Percentiles rank a stretch among this genome's conserved stretches.
Conservation (phyloP, 2,113 vertebrate species). For the Chaetops frenatus region DNA sequence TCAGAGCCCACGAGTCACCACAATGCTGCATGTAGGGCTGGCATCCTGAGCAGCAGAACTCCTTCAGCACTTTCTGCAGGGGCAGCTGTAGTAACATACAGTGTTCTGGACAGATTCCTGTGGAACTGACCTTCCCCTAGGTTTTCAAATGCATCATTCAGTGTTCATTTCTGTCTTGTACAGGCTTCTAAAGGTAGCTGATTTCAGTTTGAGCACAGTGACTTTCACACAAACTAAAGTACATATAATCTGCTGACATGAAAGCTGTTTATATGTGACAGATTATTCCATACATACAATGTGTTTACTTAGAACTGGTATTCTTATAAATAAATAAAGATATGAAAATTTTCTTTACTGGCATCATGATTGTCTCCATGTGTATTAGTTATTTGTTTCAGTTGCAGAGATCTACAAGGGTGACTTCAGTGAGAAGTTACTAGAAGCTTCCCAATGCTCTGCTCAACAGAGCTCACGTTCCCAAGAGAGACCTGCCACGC, state of each 20-base stretch:
- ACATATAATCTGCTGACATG: not conserved
- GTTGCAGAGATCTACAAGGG: not conserved
- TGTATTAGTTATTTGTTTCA: not conserved
- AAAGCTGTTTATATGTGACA: not conserved
- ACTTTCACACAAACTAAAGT: not conserved
- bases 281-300: not conserved
- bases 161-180: not conserved
- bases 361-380: not conserved
- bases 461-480: not conserved
- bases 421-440: not conserved
- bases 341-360: not conserved
- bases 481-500: no score
- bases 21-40: rapidly evolving
- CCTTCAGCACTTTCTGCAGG: not conserved
- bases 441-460: not conserved
- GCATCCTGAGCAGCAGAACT: not conserved
- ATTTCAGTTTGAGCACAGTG: not conserved
- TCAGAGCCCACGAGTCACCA: not conserved
- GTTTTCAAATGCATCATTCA: not conserved
- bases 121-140: not conserved
- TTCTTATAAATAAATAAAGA: not conserved
- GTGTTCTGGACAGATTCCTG: not conserved
- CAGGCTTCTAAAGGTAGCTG: not conserved
- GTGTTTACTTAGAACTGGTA: not conserved
- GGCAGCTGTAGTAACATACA: not conserved